Percentiles rank a stretch among this genome's conserved stretches.
phyloP scores from a whole-genome alignment of 2,113 vertebrate species.

The Rhea americana region DNA sequence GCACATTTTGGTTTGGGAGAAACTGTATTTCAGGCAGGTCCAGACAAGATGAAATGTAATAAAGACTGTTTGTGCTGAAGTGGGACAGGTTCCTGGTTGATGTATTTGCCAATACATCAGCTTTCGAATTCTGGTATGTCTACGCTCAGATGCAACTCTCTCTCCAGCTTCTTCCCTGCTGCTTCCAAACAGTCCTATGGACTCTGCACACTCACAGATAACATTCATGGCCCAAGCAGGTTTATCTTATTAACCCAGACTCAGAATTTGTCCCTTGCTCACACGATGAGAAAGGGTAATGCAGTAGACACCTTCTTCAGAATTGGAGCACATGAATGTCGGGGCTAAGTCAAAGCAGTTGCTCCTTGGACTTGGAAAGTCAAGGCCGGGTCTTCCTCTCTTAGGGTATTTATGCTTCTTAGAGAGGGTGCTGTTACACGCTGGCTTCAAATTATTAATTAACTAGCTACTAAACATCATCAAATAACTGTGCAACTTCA shows the following conservation, averaged over 20 bases:
- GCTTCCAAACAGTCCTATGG: background rate
- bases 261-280: background rate
- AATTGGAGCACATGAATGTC: background rate
- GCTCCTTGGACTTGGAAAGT: background rate
- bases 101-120: too few species aligned
- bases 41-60: background rate
- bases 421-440: background rate
- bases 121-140: too few species aligned
- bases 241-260: background rate
- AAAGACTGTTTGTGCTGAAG: background rate
- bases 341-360: background rate
- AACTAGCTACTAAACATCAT: background rate
- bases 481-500: background rate
- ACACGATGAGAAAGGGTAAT: background rate
- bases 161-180: background rate
- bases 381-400: background rate
- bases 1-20: background rate
- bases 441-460: background rate
- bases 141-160: background rate
- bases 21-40: background rate
- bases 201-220: background rate
- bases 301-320: background rate
- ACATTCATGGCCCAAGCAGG: fast-evolving
- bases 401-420: background rate
- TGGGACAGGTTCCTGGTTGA: background rate